Percentiles rank a stretch among this genome's conserved stretches.
These are phyloP conservation scores for Antechinus flavipes DNA, from an alignment of 2,113 vertebrate species.

Conservation along the genomic window DNA sequence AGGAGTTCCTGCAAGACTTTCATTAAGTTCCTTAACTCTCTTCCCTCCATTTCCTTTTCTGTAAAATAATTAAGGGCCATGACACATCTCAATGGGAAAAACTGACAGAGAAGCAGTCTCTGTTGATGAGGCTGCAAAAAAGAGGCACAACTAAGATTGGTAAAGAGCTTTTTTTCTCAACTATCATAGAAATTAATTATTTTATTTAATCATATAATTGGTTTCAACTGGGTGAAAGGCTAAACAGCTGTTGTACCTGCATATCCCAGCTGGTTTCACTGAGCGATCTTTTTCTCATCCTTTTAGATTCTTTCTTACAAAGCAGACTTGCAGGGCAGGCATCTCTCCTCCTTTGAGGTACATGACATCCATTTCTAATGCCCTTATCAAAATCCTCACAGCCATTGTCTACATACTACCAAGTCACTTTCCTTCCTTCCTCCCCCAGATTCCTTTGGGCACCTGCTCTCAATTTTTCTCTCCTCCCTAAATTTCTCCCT, in stretches of 20 bases:
- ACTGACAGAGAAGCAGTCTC: neutral
- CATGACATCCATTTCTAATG: neutral
- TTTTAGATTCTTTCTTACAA: neutral
- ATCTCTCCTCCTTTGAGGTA: neutral
- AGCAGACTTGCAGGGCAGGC: neutral
- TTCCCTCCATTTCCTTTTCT: neutral
- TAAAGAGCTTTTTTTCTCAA: neutral
- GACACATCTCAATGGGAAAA: neutral
- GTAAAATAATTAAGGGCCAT: neutral
- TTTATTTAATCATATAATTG: neutral
- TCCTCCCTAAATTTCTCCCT: neutral
- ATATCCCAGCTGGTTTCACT: neutral
- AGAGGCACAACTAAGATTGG: neutral
- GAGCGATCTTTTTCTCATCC: too few relatives aligned
- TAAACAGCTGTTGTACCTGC: neutral
- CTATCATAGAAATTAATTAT: neutral
- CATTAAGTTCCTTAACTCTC: neutral
- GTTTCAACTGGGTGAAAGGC: neutral
- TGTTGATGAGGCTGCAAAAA: neutral
- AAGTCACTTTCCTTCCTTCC: neutral
- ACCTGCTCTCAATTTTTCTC: neutral
- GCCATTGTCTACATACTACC: neutral
- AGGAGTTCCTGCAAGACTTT: neutral
- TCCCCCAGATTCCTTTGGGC: neutral
- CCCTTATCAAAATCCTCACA: neutral